Evolutionary conservation across 2,888 invertebrate species (phyloP), one percentile per base, ranked within the genome.

Genomic region (Polymixis flavicincta): DNA sequence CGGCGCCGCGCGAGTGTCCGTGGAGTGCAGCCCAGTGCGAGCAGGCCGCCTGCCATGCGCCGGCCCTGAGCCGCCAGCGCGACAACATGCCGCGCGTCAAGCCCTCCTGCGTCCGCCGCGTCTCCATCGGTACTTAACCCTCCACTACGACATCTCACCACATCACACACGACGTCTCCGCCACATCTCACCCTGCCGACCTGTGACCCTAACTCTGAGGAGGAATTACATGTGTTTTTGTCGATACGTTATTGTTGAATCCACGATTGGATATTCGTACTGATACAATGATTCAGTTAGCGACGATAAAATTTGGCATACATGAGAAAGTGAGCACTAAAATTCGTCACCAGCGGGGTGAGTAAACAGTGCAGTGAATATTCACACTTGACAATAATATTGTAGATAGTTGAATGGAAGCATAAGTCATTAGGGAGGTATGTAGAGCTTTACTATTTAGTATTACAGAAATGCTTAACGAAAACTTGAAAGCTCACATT

Each of bases 271-370:
- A 88, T 84, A 86, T 78, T 87, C 84, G 86, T 87, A 87, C 85
- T 89, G 87, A 96, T 94, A 95, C 84, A 87, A 97, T 97, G 97
- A 97, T 97, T 96, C 97, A 97, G 96, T 97, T 97, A 96, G 97
- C 97, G 93, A 97, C 97, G 92, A 96, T 97, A 92, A 97, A 97
- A 96, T 97, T 96, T 95, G 97, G 97, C 96, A 97, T 97, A 94
- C 97, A 95, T 90, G 94, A 95, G 94, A 96, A 96, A 96, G 96
- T 96, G 95, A 94, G 93, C 95, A 95, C 93, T 94, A 95, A 94
- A 94, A 90, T 92, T 91, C 93, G 94, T 90, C 93, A 91, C 91
- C 93, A 90, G 88, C 93, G 95, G 92, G 96, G 96, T 96, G 96
- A 96, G 96, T 96, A 95, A 92, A 94, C 93, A 95, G 96, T 96